These are phyloP conservation scores for Thamnophis elegans DNA, from an alignment of 2,797 vertebrate species.

Conservation along the genomic window DNA sequence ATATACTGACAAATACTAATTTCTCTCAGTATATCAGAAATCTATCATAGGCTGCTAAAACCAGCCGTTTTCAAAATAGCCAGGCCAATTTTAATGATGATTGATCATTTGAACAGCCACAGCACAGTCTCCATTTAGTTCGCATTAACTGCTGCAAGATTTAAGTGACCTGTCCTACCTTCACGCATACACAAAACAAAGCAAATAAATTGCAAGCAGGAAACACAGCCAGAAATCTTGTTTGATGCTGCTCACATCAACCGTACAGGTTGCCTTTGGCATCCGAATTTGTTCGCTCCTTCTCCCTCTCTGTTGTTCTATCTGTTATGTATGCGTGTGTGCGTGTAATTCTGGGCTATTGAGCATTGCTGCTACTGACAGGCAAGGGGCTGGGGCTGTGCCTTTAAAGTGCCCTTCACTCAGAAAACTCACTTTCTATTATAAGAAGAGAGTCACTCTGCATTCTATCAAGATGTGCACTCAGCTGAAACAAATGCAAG, in stretches of 20 bases:
- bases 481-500: background rate
- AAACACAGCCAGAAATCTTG: background rate
- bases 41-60: background rate
- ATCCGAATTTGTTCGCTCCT: conserved; percentile 10
- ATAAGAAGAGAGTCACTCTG: conserved; percentile 15
- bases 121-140: background rate
- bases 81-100: background rate
- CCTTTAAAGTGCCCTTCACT: conserved; percentile 40
- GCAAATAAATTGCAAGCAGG: background rate
- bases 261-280: background rate
- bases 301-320: background rate
- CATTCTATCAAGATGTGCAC: conserved; percentile 21
- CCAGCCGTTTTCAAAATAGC: conserved; percentile 5
- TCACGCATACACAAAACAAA: background rate
- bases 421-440: conserved; percentile 41
- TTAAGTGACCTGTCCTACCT: background rate
- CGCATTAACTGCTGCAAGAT: background rate
- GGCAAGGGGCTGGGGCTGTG: background rate
- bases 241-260: background rate
- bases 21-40: background rate
- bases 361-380: background rate
- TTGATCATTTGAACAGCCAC: conserved; percentile 20
- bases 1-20: background rate
- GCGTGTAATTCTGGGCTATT: conserved; percentile 27
- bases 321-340: background rate